Evolutionary conservation across 2,888 invertebrate species (phyloP), one percentile per base, ranked within the genome.

Genomic region (Xestia xanthographa): DNA sequence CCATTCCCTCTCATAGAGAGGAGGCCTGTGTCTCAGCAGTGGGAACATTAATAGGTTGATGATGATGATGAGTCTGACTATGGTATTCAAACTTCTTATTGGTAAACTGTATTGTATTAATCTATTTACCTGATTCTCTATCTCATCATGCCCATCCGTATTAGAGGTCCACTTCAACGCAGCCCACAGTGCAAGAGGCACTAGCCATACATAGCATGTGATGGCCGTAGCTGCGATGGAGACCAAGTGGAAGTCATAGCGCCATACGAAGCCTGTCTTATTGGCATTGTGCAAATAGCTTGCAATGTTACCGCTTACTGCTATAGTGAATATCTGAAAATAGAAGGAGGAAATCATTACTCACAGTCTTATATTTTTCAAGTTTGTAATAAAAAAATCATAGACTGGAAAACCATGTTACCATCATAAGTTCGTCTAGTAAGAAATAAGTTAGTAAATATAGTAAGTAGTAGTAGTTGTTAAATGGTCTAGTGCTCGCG

Each of bases 211-310:
- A 92, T 99, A 99, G 66, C 98, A 96, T 91, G 98, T 98, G 88
- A 99, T 99, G 45, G 98, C 98, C 0, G 98, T 98, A 0, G 99
- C 98, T 0, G 99, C 99, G 88, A 98, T 98, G 0, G 99, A 99
- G 1, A 99, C 99, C 92, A 98, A 92, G 92, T 99, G 98, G 93
- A 99, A 99, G 94, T 99, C 98, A 92, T 99, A 99, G 84, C 98
- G 98, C 99, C 99, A 99, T 66, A 98, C 97, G 80, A 98, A 98
- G 11, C 96, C 91, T 45, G 95, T 97, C 88, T 95, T 97, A 88
- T 97, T 97, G 0, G 97, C 97, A 80, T 97, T 97, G 87, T 98
- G 98, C 38, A 99, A 96, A 93, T 99, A 99, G 94, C 98, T 98
- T 0, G 99, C 98, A 82, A 99, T 97, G 93, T 99, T 99, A 62